Percentiles rank a stretch among this genome's conserved stretches.
Conservation (phyloP, 1,140 invertebrate species). For the Kradibia gibbosae region DNA sequence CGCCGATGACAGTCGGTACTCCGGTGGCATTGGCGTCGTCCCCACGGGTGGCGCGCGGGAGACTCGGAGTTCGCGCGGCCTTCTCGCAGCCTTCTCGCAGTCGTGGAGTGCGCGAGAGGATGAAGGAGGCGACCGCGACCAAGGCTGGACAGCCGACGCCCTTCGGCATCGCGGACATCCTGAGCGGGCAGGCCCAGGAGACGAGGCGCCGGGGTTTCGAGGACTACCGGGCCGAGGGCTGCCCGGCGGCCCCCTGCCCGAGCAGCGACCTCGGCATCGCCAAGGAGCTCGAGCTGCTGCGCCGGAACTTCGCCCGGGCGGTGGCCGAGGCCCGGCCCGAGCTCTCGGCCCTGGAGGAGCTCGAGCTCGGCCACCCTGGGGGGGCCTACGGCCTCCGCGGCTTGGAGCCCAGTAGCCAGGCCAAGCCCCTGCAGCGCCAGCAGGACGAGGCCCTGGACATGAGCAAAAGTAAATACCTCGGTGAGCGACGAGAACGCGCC, state of each 20-base stretch:
- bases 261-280: conserved; percentile 62
- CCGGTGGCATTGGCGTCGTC: background rate
- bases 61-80: background rate
- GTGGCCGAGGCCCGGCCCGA: conserved; percentile 44
- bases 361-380: background rate
- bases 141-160: conserved; percentile 66
- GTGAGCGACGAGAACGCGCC: conserved; percentile 59
- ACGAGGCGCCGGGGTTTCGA: background rate
- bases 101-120: conserved; percentile 8
- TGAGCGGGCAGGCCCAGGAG: conserved; percentile 53
- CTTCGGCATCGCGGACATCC: conserved; percentile 70
- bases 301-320: conserved; percentile 63
- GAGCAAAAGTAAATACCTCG: conserved; percentile 71
- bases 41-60: background rate
- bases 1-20: conserved; percentile 3
- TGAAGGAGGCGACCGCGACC: conserved; percentile 59
- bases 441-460: conserved; percentile 71
- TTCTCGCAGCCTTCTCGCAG: background rate
- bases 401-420: background rate
- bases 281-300: conserved; percentile 62
- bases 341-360: background rate
- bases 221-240: background rate
- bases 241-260: conserved; percentile 58
- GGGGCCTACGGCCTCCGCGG: background rate
- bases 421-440: conserved; percentile 48